Conservation (phyloP, 2,113 vertebrate species). For the Muntiacus reevesi region DNA sequence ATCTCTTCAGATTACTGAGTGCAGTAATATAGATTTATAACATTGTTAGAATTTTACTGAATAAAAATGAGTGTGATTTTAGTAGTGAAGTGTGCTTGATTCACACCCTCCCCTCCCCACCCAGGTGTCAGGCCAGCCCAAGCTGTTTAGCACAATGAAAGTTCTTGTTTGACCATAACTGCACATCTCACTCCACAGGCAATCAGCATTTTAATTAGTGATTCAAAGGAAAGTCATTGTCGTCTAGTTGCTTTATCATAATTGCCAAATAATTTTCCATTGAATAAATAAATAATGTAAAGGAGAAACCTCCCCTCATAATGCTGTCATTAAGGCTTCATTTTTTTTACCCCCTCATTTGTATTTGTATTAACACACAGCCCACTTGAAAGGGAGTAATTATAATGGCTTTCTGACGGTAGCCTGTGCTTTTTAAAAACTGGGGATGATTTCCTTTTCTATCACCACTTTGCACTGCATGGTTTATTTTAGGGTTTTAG, state of each 20-base stretch:
- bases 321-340: conserved; percentile 84
- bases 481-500: conserved; percentile 80
- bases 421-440: conserved; percentile 69
- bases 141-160: conserved; percentile 84
- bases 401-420: conserved; percentile 79
- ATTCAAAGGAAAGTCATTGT: conserved; percentile 89
- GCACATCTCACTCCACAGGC: conserved; percentile 87
- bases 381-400: conserved; percentile 81
- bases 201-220: conserved; percentile 90
- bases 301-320: conserved; percentile 84
- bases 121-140: conserved; percentile 85
- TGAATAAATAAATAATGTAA: conserved; percentile 88
- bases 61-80: conserved; percentile 77
- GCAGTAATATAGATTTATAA: conserved; percentile 73
- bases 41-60: conserved; percentile 63
- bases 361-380: conserved; percentile 82
- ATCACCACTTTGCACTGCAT: conserved; percentile 75
- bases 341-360: conserved; percentile 77
- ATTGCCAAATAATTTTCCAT: conserved; percentile 89
- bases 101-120: conserved; percentile 74
- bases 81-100: conserved; percentile 76
- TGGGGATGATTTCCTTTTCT: conserved; percentile 77
- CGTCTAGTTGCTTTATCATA: conserved; percentile 87
- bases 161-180: conserved; percentile 87
- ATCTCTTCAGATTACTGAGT: conserved; percentile 60